A percentile compares a stretch with the other conserved stretches of the same genome.
Evolutionary conservation across 2,113 vertebrate genomes (phyloP).

Genomic region (Rhegmatorhina hoffmannsi): DNA sequence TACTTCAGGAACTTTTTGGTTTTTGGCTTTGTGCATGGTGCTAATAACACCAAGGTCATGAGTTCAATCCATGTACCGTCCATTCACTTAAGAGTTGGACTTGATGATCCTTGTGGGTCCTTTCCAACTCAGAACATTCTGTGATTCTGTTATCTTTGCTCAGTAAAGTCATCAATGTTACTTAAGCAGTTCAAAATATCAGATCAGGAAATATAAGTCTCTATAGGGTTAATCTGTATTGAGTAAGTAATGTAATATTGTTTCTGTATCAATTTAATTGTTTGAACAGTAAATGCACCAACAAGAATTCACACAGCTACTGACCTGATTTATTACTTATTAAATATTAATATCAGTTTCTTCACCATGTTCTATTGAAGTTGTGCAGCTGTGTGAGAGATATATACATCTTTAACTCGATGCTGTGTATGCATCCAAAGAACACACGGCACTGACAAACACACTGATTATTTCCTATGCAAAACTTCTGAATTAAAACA

Average conservation of each 20-base stretch:
- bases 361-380: not conserved
- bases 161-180: not conserved
- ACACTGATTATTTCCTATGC: not conserved
- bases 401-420: not conserved
- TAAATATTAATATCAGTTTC: constrained; percentile 34
- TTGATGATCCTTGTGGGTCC: not conserved
- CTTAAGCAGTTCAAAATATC: not conserved
- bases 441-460: not conserved
- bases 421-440: not conserved
- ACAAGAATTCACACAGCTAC: not conserved
- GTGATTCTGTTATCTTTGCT: not conserved
- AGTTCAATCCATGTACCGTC: not conserved
- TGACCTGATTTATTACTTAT: constrained; percentile 18
- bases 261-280: not conserved
- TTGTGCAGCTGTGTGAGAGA: not conserved
- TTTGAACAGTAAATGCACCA: not conserved
- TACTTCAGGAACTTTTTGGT: not conserved
- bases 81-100: not conserved
- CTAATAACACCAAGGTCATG: not conserved
- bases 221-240: not conserved
- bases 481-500: not conserved
- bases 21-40: not conserved
- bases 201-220: not conserved
- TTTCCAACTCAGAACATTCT: not conserved
- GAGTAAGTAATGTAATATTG: not conserved